Conservation (phyloP, 2,888 invertebrate genomes). For the Conus canariensis region DNA sequence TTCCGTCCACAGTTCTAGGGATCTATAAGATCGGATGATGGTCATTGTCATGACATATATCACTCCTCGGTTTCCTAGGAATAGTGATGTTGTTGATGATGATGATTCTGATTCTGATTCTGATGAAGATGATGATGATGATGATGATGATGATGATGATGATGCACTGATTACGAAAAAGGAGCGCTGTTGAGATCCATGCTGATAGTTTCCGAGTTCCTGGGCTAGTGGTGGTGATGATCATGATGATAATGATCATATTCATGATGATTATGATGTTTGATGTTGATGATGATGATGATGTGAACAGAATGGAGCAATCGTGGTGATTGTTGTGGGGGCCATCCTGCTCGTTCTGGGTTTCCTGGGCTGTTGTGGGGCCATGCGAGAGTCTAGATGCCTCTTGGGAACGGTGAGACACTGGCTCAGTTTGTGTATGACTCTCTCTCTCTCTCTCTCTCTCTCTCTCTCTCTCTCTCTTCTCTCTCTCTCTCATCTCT, state of each 20-base stretch:
- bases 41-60: too few species aligned
- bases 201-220: neutral
- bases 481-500: too few species aligned
- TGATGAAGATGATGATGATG: neutral
- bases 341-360: constrained; percentile 19
- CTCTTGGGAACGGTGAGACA: constrained; percentile 26
- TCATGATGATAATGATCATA: constrained; percentile 3
- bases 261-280: neutral
- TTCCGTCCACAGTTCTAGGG: too few species aligned
- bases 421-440: neutral
- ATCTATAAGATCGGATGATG: too few species aligned
- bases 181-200: neutral
- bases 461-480: too few species aligned
- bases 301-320: neutral
- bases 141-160: neutral
- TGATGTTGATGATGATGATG: neutral
- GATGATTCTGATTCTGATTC: neutral
- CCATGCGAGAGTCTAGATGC: constrained; percentile 26
- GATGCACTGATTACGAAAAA: neutral
- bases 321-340: constrained; percentile 28
- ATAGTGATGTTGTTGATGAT: neutral
- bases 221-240: neutral
- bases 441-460: too few species aligned
- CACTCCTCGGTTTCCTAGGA: neutral
- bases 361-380: constrained; percentile 36